Evolutionary conservation across 2,113 vertebrate genomes (phyloP), one percentile per base, ranked within the genome.

Genomic region (zebrafish (Danio rerio)): DNA sequence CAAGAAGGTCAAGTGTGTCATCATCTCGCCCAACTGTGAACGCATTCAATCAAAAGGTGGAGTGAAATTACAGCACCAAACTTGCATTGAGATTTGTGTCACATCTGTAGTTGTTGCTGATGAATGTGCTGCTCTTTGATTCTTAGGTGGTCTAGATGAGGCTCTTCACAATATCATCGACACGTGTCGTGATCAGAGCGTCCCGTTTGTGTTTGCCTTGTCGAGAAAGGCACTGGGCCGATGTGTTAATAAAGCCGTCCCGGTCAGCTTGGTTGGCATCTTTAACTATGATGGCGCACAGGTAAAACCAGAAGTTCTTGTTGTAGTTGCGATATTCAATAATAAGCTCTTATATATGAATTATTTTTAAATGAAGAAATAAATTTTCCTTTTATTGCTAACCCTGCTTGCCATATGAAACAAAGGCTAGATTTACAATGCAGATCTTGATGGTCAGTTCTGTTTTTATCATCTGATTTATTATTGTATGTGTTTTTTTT

Each of bases 1-100:
- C 79, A 92, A 91, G 83, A 99, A 96, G 90, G 84, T 99, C 80
- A 99, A 99, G 80, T 99, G 97, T 83, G 91, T 99, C 80, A 92
- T 99, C 89, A 99, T 99, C 89, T 99, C 98, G 50, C 98, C 98
- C 61, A 99, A 99, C 94, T 99, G 98, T 86, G 98, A 99, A 87
- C 97, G 96, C 84, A 97, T 95, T 75, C 95, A 98, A 81, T 95
- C 96, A 16, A 99, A 99, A 94, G 98, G 98, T 99, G 91, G 4
- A 0, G 3, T 6, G 9, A 72, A 13, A 21, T 31, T 7, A 5
- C 6, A 16, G 20, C 13, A 18, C 18, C 2, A 21, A 62, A 77
- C n/a, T 7, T 6, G 6, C 31, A 31, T 31, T 52, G 50, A 4
- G 12, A 31, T 69, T 49, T 10, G 18, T 7, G 21, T 31, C 12